Evolutionary conservation across 2,888 invertebrate genomes (phyloP), one percentile per base, ranked within the genome.

Genomic region (Latrodectus elegans): DNA sequence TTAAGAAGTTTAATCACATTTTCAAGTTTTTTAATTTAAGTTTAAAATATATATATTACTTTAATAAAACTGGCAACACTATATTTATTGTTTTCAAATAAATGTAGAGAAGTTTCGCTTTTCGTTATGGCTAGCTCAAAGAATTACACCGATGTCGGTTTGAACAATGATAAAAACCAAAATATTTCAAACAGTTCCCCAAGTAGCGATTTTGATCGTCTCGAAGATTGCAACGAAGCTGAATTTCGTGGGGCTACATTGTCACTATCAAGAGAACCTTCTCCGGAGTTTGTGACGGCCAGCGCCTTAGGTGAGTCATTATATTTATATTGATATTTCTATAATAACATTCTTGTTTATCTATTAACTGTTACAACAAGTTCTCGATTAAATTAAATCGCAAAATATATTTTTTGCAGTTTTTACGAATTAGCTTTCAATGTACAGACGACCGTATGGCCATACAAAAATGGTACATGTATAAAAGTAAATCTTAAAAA

Each of bases 231-330:
- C 4, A 84, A 83, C 26, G 90, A 90, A 85, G 89, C 89, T 51
- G 89, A 90, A 82, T 90, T 90, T 76, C 76, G 75, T 6, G 90
- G 90, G 14, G 89, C 89, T 38, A 90, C 90, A 0, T 75, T 90
- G 51, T 84, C 89, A n/a, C 84, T 90, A 17, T 89, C 89, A 4
- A 84, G 88, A 55, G 90, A 90, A 74, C 86, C 78, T 78, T 84
- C 84, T 12, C 76, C 77, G 9, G 86, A 80, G 71, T 86, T 76
- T 52, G 55, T 80, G 55, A 64, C 73, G 11, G 87, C 77, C 9
- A 74, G 70, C 52, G 78, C 70, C 15, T 70, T 64, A n/a, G 78
- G 77, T 85, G 60, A 79, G 70, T 77, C 73, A 71, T 73, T 26
- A 22, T 38, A 6, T 60, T n/a, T 0, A 60, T 60, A 15, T n/a